Percentiles rank a stretch among this genome's conserved stretches.
phyloP scores from a whole-genome alignment of 2,888 invertebrate genomes.

The Hyles lineata region DNA sequence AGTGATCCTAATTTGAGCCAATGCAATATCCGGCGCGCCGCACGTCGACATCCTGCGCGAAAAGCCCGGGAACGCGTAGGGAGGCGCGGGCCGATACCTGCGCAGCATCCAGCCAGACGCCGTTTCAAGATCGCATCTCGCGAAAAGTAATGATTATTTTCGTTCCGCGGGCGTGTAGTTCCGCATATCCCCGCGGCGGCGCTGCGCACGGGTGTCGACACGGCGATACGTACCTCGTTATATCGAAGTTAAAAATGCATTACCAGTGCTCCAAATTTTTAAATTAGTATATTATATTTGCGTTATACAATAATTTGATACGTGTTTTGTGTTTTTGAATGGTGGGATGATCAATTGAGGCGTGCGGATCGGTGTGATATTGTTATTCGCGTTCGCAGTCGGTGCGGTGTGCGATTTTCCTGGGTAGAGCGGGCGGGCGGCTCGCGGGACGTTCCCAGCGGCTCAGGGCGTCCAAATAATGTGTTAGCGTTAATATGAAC shows the following conservation, averaged over 20 bases:
- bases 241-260: conserved; percentile 74
- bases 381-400: conserved; percentile 40
- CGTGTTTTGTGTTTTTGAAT: conserved; percentile 35
- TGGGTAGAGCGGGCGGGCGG: conserved; percentile 56
- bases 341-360: not conserved
- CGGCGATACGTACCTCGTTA: conserved; percentile 70
- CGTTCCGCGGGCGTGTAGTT: conserved; percentile 78
- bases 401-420: conserved; percentile 61
- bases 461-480: conserved; percentile 16
- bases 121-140: conserved; percentile 81
- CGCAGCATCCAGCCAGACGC: conserved; percentile 76
- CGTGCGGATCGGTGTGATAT: conserved; percentile 5
- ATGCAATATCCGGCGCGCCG: conserved; percentile 71
- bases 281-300: conserved; percentile 51
- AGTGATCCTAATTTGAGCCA: conserved; percentile 68
- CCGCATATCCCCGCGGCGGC: conserved; percentile 77
- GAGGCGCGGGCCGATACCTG: conserved; percentile 69
- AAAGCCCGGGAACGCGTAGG: conserved; percentile 77
- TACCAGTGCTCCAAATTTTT: conserved; percentile 69
- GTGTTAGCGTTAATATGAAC: conserved; percentile 15
- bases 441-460: conserved; percentile 28
- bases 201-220: conserved; percentile 69
- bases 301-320: conserved; percentile 41
- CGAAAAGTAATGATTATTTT: conserved; percentile 85
- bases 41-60: conserved; percentile 76